phyloP scores from a whole-genome alignment of 2,888 invertebrate genomes.

The Hirtodrosophila duncani region DNA sequence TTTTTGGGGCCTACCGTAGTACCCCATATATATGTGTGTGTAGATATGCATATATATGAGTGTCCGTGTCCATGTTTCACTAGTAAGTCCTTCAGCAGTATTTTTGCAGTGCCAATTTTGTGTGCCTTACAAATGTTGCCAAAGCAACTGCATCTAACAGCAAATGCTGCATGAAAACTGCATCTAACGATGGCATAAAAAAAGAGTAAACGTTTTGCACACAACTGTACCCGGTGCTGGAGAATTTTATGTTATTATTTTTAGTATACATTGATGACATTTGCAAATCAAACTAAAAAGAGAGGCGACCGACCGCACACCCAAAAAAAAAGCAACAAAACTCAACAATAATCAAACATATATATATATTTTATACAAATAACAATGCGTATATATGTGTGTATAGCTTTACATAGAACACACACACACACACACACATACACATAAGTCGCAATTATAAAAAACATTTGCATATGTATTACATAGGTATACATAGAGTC shows the following conservation, averaged over 20 bases:
- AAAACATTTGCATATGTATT: no score
- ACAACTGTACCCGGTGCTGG: slow-evolving; percentile 47
- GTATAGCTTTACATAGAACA: slow-evolving; percentile 21
- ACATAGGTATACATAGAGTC: no score
- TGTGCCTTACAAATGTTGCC: no score
- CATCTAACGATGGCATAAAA: no score
- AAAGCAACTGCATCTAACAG: no score
- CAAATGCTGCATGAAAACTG: slow-evolving; percentile 21
- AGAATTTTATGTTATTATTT: slow-evolving; percentile 53
- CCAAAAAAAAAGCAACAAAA: slow-evolving; percentile 26
- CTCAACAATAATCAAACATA: slow-evolving; percentile 25
- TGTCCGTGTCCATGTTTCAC: slow-evolving; percentile 6
- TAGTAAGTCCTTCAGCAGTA: no score
- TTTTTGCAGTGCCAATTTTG: no score
- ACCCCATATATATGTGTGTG: not conserved
- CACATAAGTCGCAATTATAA: no score
- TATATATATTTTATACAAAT: slow-evolving; percentile 21
- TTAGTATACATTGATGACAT: slow-evolving; percentile 52
- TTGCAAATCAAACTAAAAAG: slow-evolving; percentile 63
- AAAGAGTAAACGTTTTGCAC: slow-evolving; percentile 51
- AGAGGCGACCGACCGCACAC: slow-evolving; percentile 4
- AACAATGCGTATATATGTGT: slow-evolving; percentile 38
- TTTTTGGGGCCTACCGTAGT: slow-evolving; percentile 8
- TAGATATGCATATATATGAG: not conserved
- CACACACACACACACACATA: slow-evolving; percentile 15